Conservation (phyloP, 2,888 invertebrate genomes). For the Watsonalla cultraria region DNA sequence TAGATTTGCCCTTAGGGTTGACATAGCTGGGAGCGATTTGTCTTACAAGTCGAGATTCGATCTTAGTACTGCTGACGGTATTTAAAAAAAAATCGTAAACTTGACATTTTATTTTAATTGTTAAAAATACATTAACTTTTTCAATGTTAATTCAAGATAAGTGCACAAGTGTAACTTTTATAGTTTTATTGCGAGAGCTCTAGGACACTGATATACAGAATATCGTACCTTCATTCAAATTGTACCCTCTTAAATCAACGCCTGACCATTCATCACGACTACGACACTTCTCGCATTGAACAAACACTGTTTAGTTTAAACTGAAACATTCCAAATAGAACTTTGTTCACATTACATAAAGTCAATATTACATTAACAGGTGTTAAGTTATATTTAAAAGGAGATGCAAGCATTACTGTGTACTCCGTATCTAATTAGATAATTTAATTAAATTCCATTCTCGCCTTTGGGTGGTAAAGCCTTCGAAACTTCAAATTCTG, state of each 20-base stretch:
- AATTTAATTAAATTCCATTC: conserved; percentile 63
- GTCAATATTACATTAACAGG: conserved; percentile 17
- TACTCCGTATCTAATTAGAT: conserved; percentile 69
- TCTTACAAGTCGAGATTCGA: conserved; percentile 66
- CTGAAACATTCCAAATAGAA: conserved; percentile 33
- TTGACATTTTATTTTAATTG: conserved; percentile 16
- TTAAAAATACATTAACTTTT: conserved; percentile 11
- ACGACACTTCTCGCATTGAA: conserved; percentile 53
- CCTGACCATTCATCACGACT: conserved; percentile 60
- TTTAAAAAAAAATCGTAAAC: conserved; percentile 52
- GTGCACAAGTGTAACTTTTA: conserved; percentile 35
- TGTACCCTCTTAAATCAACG: conserved; percentile 66
- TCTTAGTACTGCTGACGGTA: conserved; percentile 56
- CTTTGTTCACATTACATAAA: conserved; percentile 20
- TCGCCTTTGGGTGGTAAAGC: conserved; percentile 65
- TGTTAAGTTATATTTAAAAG: conserved; percentile 30
- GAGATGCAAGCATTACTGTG: conserved; percentile 62
- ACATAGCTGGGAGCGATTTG: conserved; percentile 69
- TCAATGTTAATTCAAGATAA: conserved; percentile 9
- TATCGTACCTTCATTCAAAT: conserved; percentile 51
- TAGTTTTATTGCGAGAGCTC: conserved; percentile 57
- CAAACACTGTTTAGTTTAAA: conserved; percentile 29
- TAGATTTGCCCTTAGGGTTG: conserved; percentile 44
- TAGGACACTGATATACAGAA: conserved; percentile 48
- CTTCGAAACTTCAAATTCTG: conserved; percentile 35